Evolutionary conservation across 2,888 invertebrate genomes (phyloP), one percentile per base, ranked within the genome.

Genomic region (Lithophane semibrunnea): DNA sequence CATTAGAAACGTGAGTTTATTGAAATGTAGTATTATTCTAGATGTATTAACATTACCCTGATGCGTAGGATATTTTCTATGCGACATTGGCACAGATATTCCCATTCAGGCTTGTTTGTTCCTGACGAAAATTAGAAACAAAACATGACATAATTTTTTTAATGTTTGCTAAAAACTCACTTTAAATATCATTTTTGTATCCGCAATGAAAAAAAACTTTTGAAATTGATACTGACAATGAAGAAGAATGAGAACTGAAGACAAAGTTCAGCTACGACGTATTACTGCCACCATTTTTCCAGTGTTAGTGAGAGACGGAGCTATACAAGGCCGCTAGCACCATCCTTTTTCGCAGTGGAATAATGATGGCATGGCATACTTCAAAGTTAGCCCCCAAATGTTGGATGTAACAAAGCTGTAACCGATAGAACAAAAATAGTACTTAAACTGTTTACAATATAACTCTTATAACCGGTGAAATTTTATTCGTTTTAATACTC

Each of bases 41-140:
- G 77, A 21, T 81, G 85, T 82, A 83, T 75, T 86, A 87, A 85
- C 82, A 74, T 92, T 94, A 95, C 95, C 95, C 95, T 95, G 95
- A 92, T 90, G 86, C 83, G 90, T 88, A 93, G 93, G 92, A 94
- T 93, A 92, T 91, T 89, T 90, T 91, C 90, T 89, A 88, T 92
- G 91, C 92, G 75, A 80, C 82, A 77, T 94, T 93, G 92, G 92
- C 93, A 92, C 92, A 91, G 89, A 89, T 88, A 81, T 82, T 54
- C 79, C 85, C 82, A 52, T 77, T 86, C 78, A 77, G 79, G 79
- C 77, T 72, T 82, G 24, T 44, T 77, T 16, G 16, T 63, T 70
- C 72, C 81, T 68, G 79, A 18, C 29, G 2, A 67, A 5, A 52
- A 67, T 37, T 0, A 29, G 0, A 21, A 52, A 49, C 1, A 9